Evolutionary conservation across 2,113 vertebrate genomes (phyloP).

Genomic region (Oncorhynchus masou): DNA sequence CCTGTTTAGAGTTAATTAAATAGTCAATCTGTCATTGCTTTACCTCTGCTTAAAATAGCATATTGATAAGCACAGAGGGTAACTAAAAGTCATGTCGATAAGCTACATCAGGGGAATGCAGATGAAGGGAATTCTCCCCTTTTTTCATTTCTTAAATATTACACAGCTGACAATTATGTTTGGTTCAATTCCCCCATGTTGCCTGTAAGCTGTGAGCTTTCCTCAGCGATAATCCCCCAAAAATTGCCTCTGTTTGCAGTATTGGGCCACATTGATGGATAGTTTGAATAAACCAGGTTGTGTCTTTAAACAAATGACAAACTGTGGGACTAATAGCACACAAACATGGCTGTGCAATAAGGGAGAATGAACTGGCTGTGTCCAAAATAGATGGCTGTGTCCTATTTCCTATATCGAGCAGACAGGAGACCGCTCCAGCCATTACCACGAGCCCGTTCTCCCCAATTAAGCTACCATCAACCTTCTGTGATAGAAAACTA

Average conservation of each 20-base stretch:
- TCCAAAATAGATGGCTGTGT: too few species aligned
- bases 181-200: not conserved
- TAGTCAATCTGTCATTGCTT: not conserved
- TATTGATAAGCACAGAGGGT: too few species aligned
- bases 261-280: slow-evolving; percentile 12
- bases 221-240: not conserved
- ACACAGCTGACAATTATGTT: not conserved
- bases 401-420: too few species aligned
- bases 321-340: not conserved
- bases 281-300: slow-evolving; percentile 23
- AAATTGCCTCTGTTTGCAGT: not conserved
- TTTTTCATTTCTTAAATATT: not conserved
- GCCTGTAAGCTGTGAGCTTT: not conserved
- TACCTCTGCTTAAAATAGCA: too few species aligned
- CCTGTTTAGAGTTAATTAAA: not conserved
- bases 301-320: slow-evolving; percentile 12
- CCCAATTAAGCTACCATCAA: too few species aligned
- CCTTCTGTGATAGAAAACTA: too few species aligned
- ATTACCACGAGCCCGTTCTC: too few species aligned
- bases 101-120: not conserved
- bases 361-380: not conserved
- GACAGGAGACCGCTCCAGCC: too few species aligned
- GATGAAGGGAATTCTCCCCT: not conserved
- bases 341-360: not conserved
- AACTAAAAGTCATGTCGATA: not conserved